A percentile compares a stretch with the other conserved stretches of the same genome.
Evolutionary conservation across 2,888 invertebrate species (phyloP).

Genomic region (Phanerotoma sp.): DNA sequence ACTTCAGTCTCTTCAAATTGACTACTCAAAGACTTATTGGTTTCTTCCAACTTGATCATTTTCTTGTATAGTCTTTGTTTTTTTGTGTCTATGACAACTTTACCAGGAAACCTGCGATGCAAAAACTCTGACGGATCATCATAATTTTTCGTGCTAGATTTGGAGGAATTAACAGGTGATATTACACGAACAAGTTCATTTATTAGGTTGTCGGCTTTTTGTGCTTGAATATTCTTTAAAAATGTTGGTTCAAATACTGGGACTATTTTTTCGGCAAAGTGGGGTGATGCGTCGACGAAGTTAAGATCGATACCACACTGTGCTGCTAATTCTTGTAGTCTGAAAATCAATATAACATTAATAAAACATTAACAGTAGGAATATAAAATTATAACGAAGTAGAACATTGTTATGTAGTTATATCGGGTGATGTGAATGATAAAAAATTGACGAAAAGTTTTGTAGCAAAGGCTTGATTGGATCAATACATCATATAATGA

Average conservation of each 20-base stretch:
- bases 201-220: background rate
- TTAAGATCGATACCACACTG: slow-evolving; percentile 42
- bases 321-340: slow-evolving; percentile 39
- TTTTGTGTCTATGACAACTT: slow-evolving; percentile 35
- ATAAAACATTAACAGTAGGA: slow-evolving; percentile 13
- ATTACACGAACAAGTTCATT: background rate
- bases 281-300: slow-evolving; percentile 41
- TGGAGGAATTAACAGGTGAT: background rate
- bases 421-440: too few species aligned
- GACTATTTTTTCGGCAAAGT: slow-evolving; percentile 49
- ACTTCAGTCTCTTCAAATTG: background rate
- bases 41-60: background rate
- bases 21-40: slow-evolving; percentile 1
- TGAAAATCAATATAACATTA: too few species aligned
- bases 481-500: too few species aligned
- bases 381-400: too few species aligned
- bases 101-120: slow-evolving; percentile 38
- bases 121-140: slow-evolving; percentile 39
- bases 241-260: slow-evolving; percentile 38
- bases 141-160: slow-evolving; percentile 34
- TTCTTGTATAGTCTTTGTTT: slow-evolving; percentile 37
- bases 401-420: too few species aligned
- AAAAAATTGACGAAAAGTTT: too few species aligned
- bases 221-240: slow-evolving; percentile 34
- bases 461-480: too few species aligned